Evolutionary conservation across 2,888 invertebrate genomes (phyloP).

Genomic region (Amphipyra berbera): DNA sequence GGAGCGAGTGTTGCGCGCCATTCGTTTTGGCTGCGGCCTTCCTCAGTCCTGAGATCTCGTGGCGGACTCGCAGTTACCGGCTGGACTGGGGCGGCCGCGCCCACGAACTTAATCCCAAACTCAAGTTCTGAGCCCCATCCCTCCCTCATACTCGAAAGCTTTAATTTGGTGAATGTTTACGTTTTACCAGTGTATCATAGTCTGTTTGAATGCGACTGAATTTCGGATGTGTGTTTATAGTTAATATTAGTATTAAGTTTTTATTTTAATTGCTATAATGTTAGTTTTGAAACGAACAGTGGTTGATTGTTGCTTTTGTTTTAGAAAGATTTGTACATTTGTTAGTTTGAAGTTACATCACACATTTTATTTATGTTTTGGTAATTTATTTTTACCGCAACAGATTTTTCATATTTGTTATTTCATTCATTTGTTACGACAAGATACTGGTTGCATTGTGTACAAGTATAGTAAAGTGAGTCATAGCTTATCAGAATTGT

Average conservation of each 20-base stretch:
- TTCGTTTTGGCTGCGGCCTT: conserved; percentile 96
- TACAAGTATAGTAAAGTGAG: conserved; percentile 40
- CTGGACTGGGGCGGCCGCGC: conserved; percentile 98
- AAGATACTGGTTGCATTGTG: conserved; percentile 6
- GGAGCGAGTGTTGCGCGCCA: conserved; percentile 97
- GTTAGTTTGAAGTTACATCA: conserved; percentile 60
- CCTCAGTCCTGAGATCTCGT: conserved; percentile 96
- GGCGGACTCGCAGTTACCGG: conserved; percentile 97
- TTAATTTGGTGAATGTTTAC: conserved; percentile 81
- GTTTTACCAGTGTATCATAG: conserved; percentile 61
- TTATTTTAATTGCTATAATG: conserved; percentile 73
- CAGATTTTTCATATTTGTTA: conserved; percentile 55
- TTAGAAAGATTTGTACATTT: conserved; percentile 84
- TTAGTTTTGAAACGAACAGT: conserved; percentile 60
- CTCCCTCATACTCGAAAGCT: conserved; percentile 75
- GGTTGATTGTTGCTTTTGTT: conserved; percentile 82
- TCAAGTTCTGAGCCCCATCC: conserved; percentile 89
- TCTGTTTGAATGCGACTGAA: conserved; percentile 59
- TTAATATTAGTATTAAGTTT: conserved; percentile 76
- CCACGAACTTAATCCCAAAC: conserved; percentile 95
- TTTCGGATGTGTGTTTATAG: conserved; percentile 69
- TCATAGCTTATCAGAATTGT: conserved; percentile 44
- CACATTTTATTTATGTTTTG: conserved; percentile 64
- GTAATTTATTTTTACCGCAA: conserved; percentile 59
- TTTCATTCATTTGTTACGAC: conserved; percentile 38